Evolutionary conservation across 2,888 invertebrate genomes (phyloP), one percentile per base, ranked within the genome.

Genomic region (Napeogenes inachia): DNA sequence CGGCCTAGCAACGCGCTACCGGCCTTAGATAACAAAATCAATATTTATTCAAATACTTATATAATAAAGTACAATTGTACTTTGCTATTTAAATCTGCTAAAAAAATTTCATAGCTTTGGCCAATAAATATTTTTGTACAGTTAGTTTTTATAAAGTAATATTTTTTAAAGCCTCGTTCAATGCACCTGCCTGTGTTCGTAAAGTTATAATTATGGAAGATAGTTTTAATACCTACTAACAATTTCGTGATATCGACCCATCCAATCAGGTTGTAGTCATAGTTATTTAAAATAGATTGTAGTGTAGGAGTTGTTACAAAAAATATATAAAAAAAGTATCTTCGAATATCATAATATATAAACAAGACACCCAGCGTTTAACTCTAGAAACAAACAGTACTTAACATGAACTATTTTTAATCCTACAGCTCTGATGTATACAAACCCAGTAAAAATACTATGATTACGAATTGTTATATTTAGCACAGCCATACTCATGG

Each of bases 1-100:
- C 50, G 30, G 50, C 50, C 50, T 50, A 50, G 50, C 50, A 50
- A 50, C 50, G 50, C 30, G 50, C 50, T 30, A 50, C 30, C 50
- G 50, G 30, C 21, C 50, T 30, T 35, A 21, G 47, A 47, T 47
- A 30, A 50, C 30, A 30, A 30, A 50, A 21, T 50, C 50, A 50
- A 50, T 50, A 50, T 50, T 50, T 50, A 50, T 8, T 30, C 50
- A 30, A 50, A 50, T 30, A 50, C 30, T 50, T 30, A 50, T 30
- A 4, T 47, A 50, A 10, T 30, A 30, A 30, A 30, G 10, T 30
- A 50, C 12, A 30, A 30, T 10, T 21, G 10, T n/a, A 4, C 2
- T 6, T 21, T 0, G n/a, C 21, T 6, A 47, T 13, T 21, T 10
- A 47, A 21, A 50, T 30, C 30, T 30, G 8, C 30, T 42, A 10